Evolutionary conservation across 2,113 vertebrate genomes (phyloP), one percentile per base, ranked within the genome.

Genomic region (Pogonocichla stellata): DNA sequence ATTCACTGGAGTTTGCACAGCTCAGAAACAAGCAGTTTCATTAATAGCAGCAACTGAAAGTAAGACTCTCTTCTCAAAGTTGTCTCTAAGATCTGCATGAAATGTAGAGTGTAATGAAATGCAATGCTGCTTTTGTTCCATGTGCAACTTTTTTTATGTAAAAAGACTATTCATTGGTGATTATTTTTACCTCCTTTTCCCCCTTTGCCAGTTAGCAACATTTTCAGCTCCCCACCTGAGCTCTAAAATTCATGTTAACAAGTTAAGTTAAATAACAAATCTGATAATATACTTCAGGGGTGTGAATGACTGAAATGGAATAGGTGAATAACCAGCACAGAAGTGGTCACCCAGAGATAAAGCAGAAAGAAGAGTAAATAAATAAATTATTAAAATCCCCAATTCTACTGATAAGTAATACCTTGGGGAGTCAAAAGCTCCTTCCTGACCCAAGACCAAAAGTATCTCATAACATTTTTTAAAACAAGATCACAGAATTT

Each of bases 101-200:
- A 82, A 73, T 10, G 14, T 15, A 48, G 42, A 36, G 53, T 24
- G 22, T 0, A 38, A 82, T 25, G 13, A 70, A 90, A 60, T 40
- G 11, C 3, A 62, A 28, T 9, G 3, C 14, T 74, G 14, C 8
- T 29, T 60, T 79, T 69, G 8, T 54, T 79, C 31, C 5, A 6
- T 19, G 7, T 28, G 10, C 4, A 8, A 54, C 36, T 56, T 13
- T 7, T n/a, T 58, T 50, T 38, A 60, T 7, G 4, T 29, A 73
- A 54, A 20, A 33, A 50, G 4, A 4, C 1, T 58, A 10, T 12
- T 22, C 0, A 38, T 3, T 24, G 8, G 8, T 29, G 11, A 43
- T 23, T 34, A 38, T 53, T 60, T 60, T 65, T 45, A 12, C 13
- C 50, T 57, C 6, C 7, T 42, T 36, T 38, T 2, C 8, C 17